Base-by-base conservation (phyloP, 2,888 invertebrate species). In the Entomobrya multifasciata region DNA sequence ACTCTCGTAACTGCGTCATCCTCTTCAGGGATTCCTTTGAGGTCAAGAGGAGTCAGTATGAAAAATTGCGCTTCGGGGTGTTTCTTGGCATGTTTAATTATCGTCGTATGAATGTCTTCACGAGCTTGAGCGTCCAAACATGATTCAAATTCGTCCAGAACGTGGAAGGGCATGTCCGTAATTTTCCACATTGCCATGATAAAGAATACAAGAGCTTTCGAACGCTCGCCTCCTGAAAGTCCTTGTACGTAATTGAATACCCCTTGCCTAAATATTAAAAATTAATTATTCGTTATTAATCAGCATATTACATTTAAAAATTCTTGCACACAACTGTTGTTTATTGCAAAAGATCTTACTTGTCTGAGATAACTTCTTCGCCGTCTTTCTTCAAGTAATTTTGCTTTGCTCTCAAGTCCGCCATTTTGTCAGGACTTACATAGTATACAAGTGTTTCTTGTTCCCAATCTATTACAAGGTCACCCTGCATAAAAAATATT, bases 121-220 rank as follows among this genome's bases (percentile, higher is more conserved):
- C 86, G 72, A 25, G 36, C 11, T 8, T 62, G 55, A 6, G 41
- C 67, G 15, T 86, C 86, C 27, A 81, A n/a, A 30, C 52, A 81
- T 3, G 74, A 10, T 57, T 86, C 86, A 44, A 86, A 86, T 44
- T 86, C 86, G 30, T 86, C 86, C 41, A 86, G 49, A 0, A 74
- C n/a, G 70, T 77, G 77, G 17, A 79, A 80, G 0, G 86, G 86
- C 30, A 81, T 20, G 17, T 86, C 81, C 0, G 81, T 81, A 1
- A 81, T 62, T 70, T 76, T 41, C 86, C 86, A 86, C 65, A 86
- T 77, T 10, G 81, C 65, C 86, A 86, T 81, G n/a, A 86, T 80
- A n/a, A 76, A 86, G n/a, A 86, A 86, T 8, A 86, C 81, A 10
- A 81, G 36, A 1, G 80, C 49, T 57, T 76, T 86, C 0, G 65